Base-by-base conservation (phyloP, 2,797 vertebrate genomes). In the Linurgus olivaceus region DNA sequence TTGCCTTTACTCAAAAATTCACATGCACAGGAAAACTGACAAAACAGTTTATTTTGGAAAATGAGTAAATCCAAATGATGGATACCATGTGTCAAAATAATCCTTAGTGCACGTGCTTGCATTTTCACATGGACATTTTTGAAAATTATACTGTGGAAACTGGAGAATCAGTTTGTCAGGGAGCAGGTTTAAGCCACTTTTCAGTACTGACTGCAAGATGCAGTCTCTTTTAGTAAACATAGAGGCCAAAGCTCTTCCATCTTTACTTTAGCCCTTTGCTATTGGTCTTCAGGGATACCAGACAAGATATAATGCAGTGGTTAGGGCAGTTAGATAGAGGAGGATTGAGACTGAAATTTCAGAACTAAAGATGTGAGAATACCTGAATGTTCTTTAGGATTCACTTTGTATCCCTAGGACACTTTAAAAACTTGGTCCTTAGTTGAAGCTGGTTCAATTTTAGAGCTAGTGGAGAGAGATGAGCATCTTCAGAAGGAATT, bases 51-150 rank as follows among this genome's bases (percentile, higher is more conserved):
- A 93, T 95, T 96, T 92, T 94, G 65, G 89, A 93, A 96, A 97
- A 96, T 65, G 52, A 96, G 91, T 95, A 95, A 93, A 96, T 96
- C 92, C 94, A 92, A 93, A 45, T 92, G 95, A 97, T 97, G 88
- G 93, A 93, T 95, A 91, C 92, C 94, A 94, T 92, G 93, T 97
- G 95, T 96, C 96, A 94, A 96, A 96, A 96, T 95, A 96, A 96
- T 83, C 65, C 81, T 75, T 80, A 67, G 47, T 90, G 89, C 89
- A 93, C 47, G 44, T 95, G 90, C 93, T 96, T 91, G 65, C 81
- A 59, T 91, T 95, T 95, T 92, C 86, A 92, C 81, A 45, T 68
- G 79, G 78, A 52, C 3, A 0, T 62, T 80, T 93, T 92, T 80
- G 57, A 95, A 96, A 95, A 71, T 87, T 77, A 59, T 40, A 9